Percentiles rank a stretch among this genome's conserved stretches.
Evolutionary conservation across 2,797 vertebrate species (phyloP).

Genomic region (Manis pentadactyla): DNA sequence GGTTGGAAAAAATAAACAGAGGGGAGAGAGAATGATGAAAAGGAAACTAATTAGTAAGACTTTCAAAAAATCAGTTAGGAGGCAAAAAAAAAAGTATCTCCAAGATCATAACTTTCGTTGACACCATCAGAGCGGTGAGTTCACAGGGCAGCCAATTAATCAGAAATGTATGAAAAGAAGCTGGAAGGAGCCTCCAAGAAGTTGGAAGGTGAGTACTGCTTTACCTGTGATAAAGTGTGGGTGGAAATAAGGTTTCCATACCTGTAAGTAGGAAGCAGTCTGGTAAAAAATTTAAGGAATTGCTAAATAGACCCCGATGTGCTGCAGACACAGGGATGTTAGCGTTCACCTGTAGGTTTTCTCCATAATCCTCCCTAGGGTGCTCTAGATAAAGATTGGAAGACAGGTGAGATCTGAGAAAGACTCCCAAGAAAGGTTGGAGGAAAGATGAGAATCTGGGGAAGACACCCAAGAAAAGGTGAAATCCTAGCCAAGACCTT

Average conservation of each 20-base stretch:
- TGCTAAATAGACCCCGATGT: background rate
- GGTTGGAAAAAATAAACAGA: background rate
- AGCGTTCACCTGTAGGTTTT: background rate
- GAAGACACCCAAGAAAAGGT: background rate
- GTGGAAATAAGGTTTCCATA: background rate
- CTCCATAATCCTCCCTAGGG: background rate
- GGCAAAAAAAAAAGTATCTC: background rate
- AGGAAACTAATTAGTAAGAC: constrained; percentile 13
- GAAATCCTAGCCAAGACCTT: background rate
- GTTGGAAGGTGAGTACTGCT: background rate
- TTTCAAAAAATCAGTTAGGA: background rate
- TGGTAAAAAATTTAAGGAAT: background rate
- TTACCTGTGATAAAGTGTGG: background rate
- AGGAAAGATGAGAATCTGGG: background rate
- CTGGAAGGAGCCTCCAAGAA: background rate
- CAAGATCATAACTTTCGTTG: background rate
- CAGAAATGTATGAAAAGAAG: background rate
- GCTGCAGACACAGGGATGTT: background rate
- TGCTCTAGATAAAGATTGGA: background rate
- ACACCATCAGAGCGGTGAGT: background rate
- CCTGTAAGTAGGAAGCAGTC: background rate
- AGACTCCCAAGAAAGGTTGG: background rate
- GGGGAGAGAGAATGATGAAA: background rate
- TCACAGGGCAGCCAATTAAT: background rate
- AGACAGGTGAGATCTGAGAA: background rate